A percentile compares a stretch with the other conserved stretches of the same genome.
phyloP scores from a whole-genome alignment of 2,113 vertebrate genomes.

The Pseudorectes ferrugineus region DNA sequence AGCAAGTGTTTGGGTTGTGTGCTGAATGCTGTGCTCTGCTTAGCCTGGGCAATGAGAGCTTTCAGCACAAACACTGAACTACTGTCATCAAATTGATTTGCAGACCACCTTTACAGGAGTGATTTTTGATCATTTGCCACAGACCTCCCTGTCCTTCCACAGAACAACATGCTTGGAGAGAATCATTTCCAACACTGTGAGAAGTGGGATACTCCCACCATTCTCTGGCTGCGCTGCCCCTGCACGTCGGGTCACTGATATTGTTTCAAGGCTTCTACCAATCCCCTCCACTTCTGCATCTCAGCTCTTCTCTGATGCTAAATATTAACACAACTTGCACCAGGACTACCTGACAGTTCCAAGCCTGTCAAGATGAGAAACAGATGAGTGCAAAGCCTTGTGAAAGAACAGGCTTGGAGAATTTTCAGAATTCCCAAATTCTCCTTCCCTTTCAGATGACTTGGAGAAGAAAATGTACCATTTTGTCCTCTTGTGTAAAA shows the following conservation, averaged over 20 bases:
- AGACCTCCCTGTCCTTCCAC: neutral
- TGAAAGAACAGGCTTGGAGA: neutral
- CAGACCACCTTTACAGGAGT: slow-evolving; percentile 58
- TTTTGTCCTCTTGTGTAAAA: neutral
- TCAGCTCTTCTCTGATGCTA: neutral
- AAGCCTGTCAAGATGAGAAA: neutral
- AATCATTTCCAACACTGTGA: neutral
- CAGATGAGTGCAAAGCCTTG: neutral
- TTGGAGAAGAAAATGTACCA: neutral
- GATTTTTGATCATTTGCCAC: neutral
- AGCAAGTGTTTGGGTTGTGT: slow-evolving; percentile 37
- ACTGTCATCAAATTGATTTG: slow-evolving; percentile 54
- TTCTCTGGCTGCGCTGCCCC: neutral
- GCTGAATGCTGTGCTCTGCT: slow-evolving; percentile 21
- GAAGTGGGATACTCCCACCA: neutral
- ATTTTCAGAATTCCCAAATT: neutral
- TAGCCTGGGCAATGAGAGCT: slow-evolving; percentile 57
- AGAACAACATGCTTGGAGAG: neutral
- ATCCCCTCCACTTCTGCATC: neutral
- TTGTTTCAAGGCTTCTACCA: neutral
- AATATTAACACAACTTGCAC: neutral
- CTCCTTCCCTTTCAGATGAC: neutral
- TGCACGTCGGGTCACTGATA: rapidly evolving
- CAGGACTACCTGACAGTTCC: neutral
- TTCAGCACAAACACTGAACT: slow-evolving; percentile 47